Evolutionary conservation across 2,888 invertebrate species (phyloP).

Genomic region (Drosophila nigricruria): DNA sequence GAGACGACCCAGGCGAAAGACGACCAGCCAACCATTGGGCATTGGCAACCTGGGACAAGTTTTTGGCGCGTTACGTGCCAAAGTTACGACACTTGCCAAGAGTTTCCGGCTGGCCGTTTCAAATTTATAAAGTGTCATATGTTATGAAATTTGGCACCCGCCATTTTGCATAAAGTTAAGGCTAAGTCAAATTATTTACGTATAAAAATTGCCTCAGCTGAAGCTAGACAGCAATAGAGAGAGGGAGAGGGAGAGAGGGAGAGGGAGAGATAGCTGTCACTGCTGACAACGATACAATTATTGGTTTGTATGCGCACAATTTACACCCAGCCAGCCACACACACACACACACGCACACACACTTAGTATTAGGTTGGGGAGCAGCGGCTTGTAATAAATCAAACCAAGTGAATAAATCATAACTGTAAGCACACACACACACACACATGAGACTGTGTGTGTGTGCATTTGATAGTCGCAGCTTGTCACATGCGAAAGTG

Average conservation of each 20-base stretch:
- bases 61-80: constrained; percentile 46
- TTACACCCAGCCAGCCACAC: constrained; percentile 55
- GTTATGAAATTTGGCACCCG: constrained; percentile 53
- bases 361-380: background rate
- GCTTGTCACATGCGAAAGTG: constrained; percentile 69
- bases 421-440: constrained; percentile 58
- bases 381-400: constrained; percentile 75
- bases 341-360: constrained; percentile 3
- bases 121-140: constrained; percentile 71
- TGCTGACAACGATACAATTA: constrained; percentile 71
- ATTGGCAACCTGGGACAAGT: constrained; percentile 43
- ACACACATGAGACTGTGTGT: too few species aligned
- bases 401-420: constrained; percentile 83
- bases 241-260: background rate
- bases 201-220: constrained; percentile 56
- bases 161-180: constrained; percentile 59
- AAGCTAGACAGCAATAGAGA: background rate
- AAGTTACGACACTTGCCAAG: constrained; percentile 62
- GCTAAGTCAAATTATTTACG: constrained; percentile 66
- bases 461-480: constrained; percentile 37
- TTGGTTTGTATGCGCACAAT: constrained; percentile 74
- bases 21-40: too few species aligned
- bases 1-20: too few species aligned
- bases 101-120: constrained; percentile 27
- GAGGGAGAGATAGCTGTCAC: constrained; percentile 21